These are phyloP conservation scores for Jacana jacana DNA, from an alignment of 2,113 vertebrate species.

Conservation along the genomic window DNA sequence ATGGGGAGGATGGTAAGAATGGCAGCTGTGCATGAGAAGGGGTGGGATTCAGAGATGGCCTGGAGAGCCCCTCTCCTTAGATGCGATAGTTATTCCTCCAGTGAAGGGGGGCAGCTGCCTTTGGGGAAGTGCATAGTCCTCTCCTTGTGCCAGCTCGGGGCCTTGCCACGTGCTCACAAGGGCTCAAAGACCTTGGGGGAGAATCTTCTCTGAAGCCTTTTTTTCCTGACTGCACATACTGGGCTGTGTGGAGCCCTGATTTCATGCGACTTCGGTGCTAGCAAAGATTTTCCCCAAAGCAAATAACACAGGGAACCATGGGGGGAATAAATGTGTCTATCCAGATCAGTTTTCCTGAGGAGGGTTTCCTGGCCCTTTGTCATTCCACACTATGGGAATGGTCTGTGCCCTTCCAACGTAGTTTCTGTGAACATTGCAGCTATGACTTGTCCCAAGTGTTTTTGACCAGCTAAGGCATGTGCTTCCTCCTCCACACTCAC, in stretches of 20 bases:
- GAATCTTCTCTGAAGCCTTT: background rate
- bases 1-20: slow-evolving; percentile 96
- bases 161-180: background rate
- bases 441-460: background rate
- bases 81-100: background rate
- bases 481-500: background rate
- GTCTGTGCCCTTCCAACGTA: background rate
- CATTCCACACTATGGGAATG: background rate
- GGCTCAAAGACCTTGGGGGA: background rate
- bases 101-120: background rate
- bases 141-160: background rate
- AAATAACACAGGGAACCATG: background rate
- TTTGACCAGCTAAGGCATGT: background rate
- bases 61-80: background rate
- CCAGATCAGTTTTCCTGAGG: background rate
- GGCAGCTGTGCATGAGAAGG: background rate
- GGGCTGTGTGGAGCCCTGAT: background rate
- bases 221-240: background rate
- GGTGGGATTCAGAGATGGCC: background rate
- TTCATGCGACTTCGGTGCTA: background rate
- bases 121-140: background rate
- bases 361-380: background rate
- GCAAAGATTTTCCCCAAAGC: background rate
- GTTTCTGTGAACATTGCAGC: background rate
- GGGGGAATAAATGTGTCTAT: background rate